Percentiles rank a stretch among this genome's conserved stretches.
phyloP scores from a whole-genome alignment of 2,797 vertebrate species.

The Poecilia wingei region DNA sequence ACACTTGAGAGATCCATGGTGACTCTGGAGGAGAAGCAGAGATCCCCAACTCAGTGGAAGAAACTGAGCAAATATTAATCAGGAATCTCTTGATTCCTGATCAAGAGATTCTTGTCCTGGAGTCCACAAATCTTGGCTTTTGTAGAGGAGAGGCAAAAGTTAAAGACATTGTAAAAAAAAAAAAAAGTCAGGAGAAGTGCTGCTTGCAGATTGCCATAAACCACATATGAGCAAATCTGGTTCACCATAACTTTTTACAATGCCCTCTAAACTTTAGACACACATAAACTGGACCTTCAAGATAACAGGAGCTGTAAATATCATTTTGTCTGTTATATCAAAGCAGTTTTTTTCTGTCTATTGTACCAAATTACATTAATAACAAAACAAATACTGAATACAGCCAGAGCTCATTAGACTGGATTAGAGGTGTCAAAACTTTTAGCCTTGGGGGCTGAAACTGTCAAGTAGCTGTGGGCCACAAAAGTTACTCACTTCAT shows the following conservation, averaged over 20 bases:
- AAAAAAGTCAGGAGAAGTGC: not conserved
- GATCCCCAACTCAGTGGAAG: not conserved
- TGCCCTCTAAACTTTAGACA: too few species aligned
- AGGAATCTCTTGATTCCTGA: not conserved
- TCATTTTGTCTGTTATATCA: too few species aligned
- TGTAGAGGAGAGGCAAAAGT: not conserved
- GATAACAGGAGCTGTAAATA: too few species aligned
- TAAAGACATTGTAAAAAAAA: not conserved
- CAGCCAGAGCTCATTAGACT: not conserved
- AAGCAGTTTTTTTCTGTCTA: too few species aligned
- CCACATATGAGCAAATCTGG: not conserved
- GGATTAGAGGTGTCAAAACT: not conserved
- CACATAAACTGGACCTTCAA: too few species aligned
- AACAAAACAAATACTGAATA: too few species aligned
- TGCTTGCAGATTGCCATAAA: not conserved
- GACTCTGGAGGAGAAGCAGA: not conserved
- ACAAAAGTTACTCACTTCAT: too few species aligned
- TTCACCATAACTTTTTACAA: too few species aligned
- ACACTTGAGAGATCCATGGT: not conserved
- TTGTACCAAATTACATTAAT: too few species aligned
- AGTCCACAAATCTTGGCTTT: not conserved
- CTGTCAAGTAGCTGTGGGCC: too few species aligned
- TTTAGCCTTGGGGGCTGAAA: not conserved
- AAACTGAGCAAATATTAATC: not conserved
- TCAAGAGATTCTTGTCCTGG: not conserved